Conservation (phyloP, 1,140 invertebrate genomes). For the Conus ventricosus region DNA sequence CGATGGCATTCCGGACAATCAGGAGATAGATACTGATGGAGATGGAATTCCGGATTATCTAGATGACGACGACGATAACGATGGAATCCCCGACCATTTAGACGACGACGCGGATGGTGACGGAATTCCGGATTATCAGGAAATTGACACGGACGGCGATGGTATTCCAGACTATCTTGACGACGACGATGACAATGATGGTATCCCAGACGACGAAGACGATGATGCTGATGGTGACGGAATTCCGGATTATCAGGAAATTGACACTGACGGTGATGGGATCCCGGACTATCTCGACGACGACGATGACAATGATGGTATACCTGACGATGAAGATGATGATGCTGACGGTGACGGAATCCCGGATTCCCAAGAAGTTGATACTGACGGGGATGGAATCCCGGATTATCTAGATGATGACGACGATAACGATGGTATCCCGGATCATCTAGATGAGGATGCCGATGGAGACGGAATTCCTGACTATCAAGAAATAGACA, state of each 20-base stretch:
- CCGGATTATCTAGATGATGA: slow-evolving; percentile 64
- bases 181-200: slow-evolving; percentile 58
- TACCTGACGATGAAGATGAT: slow-evolving; percentile 58
- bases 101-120: slow-evolving; percentile 65
- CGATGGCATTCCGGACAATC: slow-evolving; percentile 65
- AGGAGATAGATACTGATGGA: slow-evolving; percentile 60
- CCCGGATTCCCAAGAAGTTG: slow-evolving; percentile 62
- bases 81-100: slow-evolving; percentile 56
- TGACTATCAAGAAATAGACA: slow-evolving; percentile 61
- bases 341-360: slow-evolving; percentile 66
- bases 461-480: slow-evolving; percentile 69
- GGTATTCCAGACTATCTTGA: slow-evolving; percentile 65
- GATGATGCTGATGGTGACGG: slow-evolving; percentile 63
- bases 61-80: slow-evolving; percentile 59
- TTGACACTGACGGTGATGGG: slow-evolving; percentile 65
- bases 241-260: slow-evolving; percentile 61
- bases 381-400: slow-evolving; percentile 65
- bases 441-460: slow-evolving; percentile 63
- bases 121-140: slow-evolving; percentile 64
- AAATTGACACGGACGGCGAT: slow-evolving; percentile 63
- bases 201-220: slow-evolving; percentile 57
- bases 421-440: slow-evolving; percentile 67
- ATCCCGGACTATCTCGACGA: slow-evolving; percentile 66
- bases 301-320: slow-evolving; percentile 67
- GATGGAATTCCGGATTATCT: slow-evolving; percentile 60